Conservation (phyloP, 2,888 invertebrate species). For the Azorinus chamasolen region DNA sequence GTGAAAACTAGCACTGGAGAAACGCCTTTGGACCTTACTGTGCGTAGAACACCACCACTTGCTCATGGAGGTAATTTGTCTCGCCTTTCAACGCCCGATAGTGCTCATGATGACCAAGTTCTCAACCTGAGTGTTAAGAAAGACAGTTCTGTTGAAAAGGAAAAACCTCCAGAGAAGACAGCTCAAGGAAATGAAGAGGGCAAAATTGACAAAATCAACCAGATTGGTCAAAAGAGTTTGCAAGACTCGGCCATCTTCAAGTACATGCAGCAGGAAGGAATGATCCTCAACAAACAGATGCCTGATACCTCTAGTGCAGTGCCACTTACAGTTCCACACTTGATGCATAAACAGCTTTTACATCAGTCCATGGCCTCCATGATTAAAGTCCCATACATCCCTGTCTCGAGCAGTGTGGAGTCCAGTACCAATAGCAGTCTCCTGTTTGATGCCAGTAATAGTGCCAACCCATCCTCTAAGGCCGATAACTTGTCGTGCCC, state of each 20-base stretch:
- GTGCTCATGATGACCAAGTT: slow-evolving; percentile 88
- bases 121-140: slow-evolving; percentile 91
- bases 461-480: slow-evolving; percentile 13
- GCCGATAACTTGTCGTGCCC: slow-evolving; percentile 26
- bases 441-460: slow-evolving; percentile 43
- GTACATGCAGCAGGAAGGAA: slow-evolving; percentile 84
- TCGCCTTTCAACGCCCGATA: slow-evolving; percentile 59
- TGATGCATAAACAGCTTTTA: slow-evolving; percentile 58
- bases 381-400: slow-evolving; percentile 42
- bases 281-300: slow-evolving; percentile 63
- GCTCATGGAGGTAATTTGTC: slow-evolving; percentile 72
- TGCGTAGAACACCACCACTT: slow-evolving; percentile 88
- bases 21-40: slow-evolving; percentile 94
- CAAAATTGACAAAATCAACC: slow-evolving; percentile 7
- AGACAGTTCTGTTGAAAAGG: slow-evolving; percentile 53
- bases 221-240: slow-evolving; percentile 51
- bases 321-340: slow-evolving; percentile 51
- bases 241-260: slow-evolving; percentile 82
- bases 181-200: slow-evolving; percentile 11
- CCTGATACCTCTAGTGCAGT: slow-evolving; percentile 46
- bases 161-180: slow-evolving; percentile 26
- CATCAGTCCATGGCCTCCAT: slow-evolving; percentile 47
- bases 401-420: slow-evolving; percentile 15
- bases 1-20: slow-evolving; percentile 35
- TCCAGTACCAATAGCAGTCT: slow-evolving; percentile 31